Evolutionary conservation across 2,797 vertebrate genomes (phyloP).

Genomic region (Pseudochirops corinnae): DNA sequence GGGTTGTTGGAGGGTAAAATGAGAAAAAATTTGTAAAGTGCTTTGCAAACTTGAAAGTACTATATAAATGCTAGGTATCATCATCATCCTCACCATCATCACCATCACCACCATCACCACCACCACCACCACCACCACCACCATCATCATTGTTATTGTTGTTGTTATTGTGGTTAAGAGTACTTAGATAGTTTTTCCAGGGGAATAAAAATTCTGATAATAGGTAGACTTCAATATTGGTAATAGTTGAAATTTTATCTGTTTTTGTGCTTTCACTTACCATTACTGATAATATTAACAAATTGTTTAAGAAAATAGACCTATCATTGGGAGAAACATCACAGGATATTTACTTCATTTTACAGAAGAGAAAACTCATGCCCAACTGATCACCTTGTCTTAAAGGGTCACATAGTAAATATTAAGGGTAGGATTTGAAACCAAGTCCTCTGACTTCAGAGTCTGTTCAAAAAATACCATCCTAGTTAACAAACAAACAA

Average conservation of each 20-base stretch:
- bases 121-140: neutral
- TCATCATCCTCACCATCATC: neutral
- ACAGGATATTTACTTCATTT: neutral
- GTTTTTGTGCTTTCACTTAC: constrained; percentile 20
- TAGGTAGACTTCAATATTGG: neutral
- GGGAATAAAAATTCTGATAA: neutral
- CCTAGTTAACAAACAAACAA: constrained; percentile 32
- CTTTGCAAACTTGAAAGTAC: neutral
- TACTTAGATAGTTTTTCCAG: neutral
- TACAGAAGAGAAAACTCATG: neutral
- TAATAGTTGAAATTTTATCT: constrained; percentile 54
- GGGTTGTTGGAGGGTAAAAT: neutral
- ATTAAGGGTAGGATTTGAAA: neutral
- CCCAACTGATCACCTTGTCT: neutral
- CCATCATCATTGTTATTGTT: no score
- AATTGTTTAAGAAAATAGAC: constrained; percentile 29
- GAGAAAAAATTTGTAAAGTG: neutral
- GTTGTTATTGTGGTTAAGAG: neutral
- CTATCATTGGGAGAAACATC: neutral
- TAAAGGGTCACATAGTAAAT: neutral
- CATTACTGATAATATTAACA: constrained; percentile 48
- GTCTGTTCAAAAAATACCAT: constrained; percentile 63
- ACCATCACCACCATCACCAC: no score
- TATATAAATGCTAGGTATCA: neutral
- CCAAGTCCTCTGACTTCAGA: constrained; percentile 46